Conservation (phyloP, 2,797 vertebrate genomes). For the Spinus pinus region DNA sequence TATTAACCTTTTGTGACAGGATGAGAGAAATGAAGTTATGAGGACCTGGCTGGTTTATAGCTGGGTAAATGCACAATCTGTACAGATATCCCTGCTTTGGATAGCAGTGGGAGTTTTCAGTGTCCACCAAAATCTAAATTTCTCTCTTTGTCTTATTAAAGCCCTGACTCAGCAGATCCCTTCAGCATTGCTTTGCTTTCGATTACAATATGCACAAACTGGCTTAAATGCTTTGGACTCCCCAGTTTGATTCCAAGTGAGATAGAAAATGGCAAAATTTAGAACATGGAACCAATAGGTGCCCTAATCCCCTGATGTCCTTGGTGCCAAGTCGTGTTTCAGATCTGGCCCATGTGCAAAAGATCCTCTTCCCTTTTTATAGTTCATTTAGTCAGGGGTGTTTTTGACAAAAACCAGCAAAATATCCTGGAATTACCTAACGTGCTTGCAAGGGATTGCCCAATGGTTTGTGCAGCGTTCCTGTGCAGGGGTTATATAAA, state of each 20-base stretch:
- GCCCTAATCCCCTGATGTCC: background rate
- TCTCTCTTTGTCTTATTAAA: background rate
- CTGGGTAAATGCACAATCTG: background rate
- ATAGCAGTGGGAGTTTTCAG: background rate
- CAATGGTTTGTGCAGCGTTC: background rate
- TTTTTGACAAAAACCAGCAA: conserved; percentile 51
- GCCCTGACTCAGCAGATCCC: conserved; percentile 9
- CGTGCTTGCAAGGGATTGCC: conserved; percentile 1
- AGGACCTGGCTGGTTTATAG: background rate
- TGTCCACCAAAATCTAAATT: background rate
- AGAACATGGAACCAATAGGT: conserved; percentile 17
- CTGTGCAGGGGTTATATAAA: conserved; percentile 48
- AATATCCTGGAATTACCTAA: conserved; percentile 49
- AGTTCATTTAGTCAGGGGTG: conserved; percentile 16
- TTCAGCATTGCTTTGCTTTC: background rate
- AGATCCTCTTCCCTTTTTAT: conserved; percentile 39
- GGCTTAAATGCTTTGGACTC: conserved; percentile 13
- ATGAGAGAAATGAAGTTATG: background rate
- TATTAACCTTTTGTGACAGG: background rate
- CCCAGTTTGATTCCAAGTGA: conserved; percentile 2
- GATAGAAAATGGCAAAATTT: conserved; percentile 6
- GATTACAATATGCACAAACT: background rate
- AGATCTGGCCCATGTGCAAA: background rate
- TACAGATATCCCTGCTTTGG: background rate
- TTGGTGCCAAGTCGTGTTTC: conserved; percentile 40